Evolutionary conservation across 2,888 invertebrate genomes (phyloP), one percentile per base, ranked within the genome.

Genomic region (Erebia epiphron): DNA sequence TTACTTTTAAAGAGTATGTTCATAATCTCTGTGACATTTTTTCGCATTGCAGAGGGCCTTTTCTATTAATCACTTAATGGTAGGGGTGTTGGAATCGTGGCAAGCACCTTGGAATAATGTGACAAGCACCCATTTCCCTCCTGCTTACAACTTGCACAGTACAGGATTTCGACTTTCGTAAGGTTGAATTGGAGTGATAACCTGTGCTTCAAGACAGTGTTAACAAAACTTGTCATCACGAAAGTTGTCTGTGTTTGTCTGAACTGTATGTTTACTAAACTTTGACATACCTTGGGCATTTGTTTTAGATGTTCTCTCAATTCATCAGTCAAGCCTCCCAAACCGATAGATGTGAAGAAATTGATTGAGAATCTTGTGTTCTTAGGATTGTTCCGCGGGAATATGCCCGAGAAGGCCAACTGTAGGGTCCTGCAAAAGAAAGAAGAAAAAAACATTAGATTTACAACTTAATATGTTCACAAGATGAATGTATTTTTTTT

Each of bases 311-410:
- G 98, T 80, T 98, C 98, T 71, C 98, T 92, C 57, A 98, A 89
- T 80, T 98, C 98, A 90, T 98, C 98, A 0, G 99, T 99, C 1
- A 99, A 93, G 0, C 99, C 99, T 70, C 99, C 99, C 68, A 99
- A 94, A 79, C 99, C 99, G 83, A 99, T 99, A 0, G 98, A 98
- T 0, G 99, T 99, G 87, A 99, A 99, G 92, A 99, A 99, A 85
- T 99, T 99, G 65, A 99, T 99, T 0, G 99, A 97, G 91, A 99
- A 99, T 81, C 99, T 94, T 0, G 99, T 99, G 85, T 99, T 98
- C 83, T 98, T 96, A 0, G 99, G 99, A 92, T 99, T 98, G 84
- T 99, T 98, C 69, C 98, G 94, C 0, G 99, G 99, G 87, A 99
- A 98, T 5, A 99, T 89, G 0, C 99, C 99, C 50, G 96, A 95